Percentiles rank a stretch among this genome's conserved stretches.
Evolutionary conservation across 1,140 invertebrate genomes (phyloP).

Genomic region (Cyclargus thomasi): DNA sequence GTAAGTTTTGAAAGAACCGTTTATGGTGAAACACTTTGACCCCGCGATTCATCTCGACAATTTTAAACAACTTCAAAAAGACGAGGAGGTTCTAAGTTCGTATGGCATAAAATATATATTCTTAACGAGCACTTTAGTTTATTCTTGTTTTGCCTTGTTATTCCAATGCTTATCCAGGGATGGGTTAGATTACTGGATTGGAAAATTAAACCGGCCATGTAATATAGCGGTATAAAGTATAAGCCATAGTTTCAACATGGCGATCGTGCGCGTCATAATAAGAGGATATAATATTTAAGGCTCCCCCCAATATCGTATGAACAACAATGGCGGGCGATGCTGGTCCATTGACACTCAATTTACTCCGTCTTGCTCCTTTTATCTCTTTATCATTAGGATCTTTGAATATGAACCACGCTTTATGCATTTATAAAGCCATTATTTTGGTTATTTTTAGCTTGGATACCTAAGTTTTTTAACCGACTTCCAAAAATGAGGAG

Average conservation of each 20-base stretch:
- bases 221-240: not conserved
- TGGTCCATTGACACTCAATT: conserved; percentile 72
- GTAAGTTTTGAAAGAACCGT: not conserved
- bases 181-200: no score
- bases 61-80: no score
- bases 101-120: no score
- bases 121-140: no score
- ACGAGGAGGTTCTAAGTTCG: no score
- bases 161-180: no score
- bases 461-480: no score
- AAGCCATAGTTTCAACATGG: not conserved
- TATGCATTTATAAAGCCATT: no score
- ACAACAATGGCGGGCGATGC: conserved; percentile 53
- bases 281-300: conserved; percentile 72
- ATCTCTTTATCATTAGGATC: not conserved
- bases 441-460: not conserved
- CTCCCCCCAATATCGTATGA: conserved; percentile 66
- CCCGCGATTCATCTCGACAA: no score
- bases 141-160: no score
- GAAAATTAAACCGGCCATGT: no score
- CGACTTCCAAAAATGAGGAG: no score
- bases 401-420: conserved; percentile 5
- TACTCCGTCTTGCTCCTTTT: conserved; percentile 48
- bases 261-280: conserved; percentile 61
- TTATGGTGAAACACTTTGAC: not conserved